These are phyloP conservation scores for Eupeodes luniger DNA, from an alignment of 2,888 invertebrate genomes.

Conservation along the genomic window DNA sequence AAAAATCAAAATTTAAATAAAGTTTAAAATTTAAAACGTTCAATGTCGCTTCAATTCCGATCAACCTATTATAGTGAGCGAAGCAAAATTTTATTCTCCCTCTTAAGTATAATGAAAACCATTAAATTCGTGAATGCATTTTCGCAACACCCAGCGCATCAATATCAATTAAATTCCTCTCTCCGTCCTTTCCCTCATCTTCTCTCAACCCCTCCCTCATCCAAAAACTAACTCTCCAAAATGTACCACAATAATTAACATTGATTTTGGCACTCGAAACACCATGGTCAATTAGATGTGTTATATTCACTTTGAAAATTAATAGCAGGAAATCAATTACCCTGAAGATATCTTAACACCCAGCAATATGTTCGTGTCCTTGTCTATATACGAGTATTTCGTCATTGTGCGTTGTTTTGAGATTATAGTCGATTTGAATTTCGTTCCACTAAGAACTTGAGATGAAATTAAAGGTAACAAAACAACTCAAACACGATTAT, in stretches of 20 bases:
- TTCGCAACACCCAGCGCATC: neutral
- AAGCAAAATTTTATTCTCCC: neutral
- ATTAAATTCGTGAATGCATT: neutral
- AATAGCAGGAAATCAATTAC: constrained; percentile 41
- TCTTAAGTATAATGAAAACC: neutral
- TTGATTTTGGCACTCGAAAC: constrained; percentile 12
- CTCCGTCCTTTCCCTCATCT: neutral
- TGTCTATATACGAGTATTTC: neutral
- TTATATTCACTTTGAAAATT: constrained; percentile 44
- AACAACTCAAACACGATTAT: constrained; percentile 5
- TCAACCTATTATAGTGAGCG: too few relatives aligned
- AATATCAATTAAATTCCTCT: neutral
- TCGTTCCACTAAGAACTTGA: neutral
- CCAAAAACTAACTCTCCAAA: neutral
- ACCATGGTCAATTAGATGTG: constrained; percentile 21
- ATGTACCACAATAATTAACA: constrained; percentile 36
- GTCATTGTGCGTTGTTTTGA: too few relatives aligned
- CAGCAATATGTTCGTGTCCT: neutral
- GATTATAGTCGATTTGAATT: neutral
- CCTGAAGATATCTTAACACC: constrained; percentile 24
- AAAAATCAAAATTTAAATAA: too few relatives aligned
- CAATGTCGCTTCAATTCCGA: too few relatives aligned
- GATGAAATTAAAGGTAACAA: constrained; percentile 17
- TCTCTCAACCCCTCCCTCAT: neutral
- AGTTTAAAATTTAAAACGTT: too few relatives aligned